Evolutionary conservation across 2,113 vertebrate genomes (phyloP).

Genomic region (Neolamprologus variostigma): DNA sequence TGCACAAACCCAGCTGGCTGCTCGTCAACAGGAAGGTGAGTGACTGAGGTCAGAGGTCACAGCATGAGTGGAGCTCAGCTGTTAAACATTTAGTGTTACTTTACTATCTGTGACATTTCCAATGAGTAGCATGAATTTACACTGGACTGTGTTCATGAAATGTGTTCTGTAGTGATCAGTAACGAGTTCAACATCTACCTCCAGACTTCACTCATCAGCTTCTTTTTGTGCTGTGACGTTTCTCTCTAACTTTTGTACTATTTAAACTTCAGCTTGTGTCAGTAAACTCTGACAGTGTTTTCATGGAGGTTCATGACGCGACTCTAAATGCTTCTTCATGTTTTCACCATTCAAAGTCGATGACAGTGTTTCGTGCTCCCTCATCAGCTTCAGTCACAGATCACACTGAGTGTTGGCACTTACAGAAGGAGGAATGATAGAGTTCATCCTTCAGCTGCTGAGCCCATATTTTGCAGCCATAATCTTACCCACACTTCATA

Average conservation of each 20-base stretch:
- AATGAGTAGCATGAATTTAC: rapidly evolving
- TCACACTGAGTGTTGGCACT: neutral
- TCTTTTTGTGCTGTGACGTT: neutral
- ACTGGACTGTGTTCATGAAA: neutral
- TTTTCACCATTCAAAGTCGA: neutral
- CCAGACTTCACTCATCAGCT: neutral
- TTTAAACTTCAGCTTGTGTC: neutral
- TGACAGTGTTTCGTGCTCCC: rapidly evolving
- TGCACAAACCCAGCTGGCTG: slow-evolving; percentile 94
- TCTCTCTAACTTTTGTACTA: neutral
- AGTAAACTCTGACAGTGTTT: neutral
- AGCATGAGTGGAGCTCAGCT: neutral
- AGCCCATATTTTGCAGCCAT: neutral
- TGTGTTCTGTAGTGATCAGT: rapidly evolving
- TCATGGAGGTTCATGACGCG: neutral
- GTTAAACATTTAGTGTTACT: neutral
- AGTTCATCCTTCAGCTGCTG: rapidly evolving
- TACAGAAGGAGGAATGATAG: rapidly evolving
- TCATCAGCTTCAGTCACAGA: neutral
- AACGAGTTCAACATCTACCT: rapidly evolving
- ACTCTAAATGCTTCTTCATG: neutral
- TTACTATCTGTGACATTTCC: neutral
- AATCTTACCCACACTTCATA: neutral
- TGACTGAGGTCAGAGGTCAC: neutral
- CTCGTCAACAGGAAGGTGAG: slow-evolving; percentile 85